A percentile compares a stretch with the other conserved stretches of the same genome.
These are phyloP conservation scores for Syrista parreyssii DNA, from an alignment of 2,888 invertebrate species.

Conservation along the genomic window DNA sequence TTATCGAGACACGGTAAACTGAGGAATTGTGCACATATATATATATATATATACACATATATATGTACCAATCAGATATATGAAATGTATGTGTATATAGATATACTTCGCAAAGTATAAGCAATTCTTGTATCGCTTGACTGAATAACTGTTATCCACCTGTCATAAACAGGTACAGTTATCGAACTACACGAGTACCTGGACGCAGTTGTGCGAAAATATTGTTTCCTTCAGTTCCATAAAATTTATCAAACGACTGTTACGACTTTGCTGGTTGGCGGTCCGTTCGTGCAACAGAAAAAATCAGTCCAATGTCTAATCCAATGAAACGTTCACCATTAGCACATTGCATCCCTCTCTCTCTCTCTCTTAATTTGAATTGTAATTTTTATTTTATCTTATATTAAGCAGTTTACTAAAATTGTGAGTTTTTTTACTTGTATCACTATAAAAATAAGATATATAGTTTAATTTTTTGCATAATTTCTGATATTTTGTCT, in stretches of 20 bases:
- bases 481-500: no score
- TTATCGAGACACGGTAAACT: constrained; percentile 15
- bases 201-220: constrained; percentile 49
- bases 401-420: no score
- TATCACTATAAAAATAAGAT: no score
- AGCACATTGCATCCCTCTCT: constrained; percentile 22
- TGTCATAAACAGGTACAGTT: constrained; percentile 51
- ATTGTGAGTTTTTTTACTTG: no score
- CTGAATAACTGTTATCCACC: constrained; percentile 52
- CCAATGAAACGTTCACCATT: neutral
- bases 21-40: constrained; percentile 14
- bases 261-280: constrained; percentile 6
- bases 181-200: constrained; percentile 37
- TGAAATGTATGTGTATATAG: neutral
- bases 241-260: constrained; percentile 54
- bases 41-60: neutral
- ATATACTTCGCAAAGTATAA: neutral
- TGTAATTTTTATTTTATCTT: no score
- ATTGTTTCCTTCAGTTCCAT: constrained; percentile 54
- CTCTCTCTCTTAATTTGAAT: constrained; percentile 1
- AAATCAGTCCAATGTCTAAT: neutral
- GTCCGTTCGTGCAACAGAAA: neutral
- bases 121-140: constrained; percentile 44
- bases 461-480: no score
- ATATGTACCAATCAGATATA: neutral